Conservation (phyloP, 2,113 vertebrate species). For the Ageneiosus marmoratus region DNA sequence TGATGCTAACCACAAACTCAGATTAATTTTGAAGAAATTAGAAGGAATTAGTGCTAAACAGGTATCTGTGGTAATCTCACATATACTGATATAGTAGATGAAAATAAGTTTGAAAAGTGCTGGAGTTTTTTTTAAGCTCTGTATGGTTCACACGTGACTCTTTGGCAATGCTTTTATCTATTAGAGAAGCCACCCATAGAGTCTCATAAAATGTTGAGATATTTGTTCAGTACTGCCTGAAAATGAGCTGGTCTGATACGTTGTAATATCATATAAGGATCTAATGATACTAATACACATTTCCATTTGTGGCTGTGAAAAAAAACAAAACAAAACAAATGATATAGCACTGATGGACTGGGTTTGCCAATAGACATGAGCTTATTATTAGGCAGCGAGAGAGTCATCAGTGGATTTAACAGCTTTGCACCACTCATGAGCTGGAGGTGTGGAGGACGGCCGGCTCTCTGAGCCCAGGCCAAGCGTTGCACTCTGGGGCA, state of each 20-base stretch:
- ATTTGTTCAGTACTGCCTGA: conserved; percentile 27
- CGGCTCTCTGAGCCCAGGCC: conserved; percentile 49
- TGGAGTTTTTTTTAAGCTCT: background rate
- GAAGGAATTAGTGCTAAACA: background rate
- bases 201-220: conserved; percentile 6
- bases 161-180: background rate
- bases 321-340: conserved; percentile 3
- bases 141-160: background rate
- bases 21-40: background rate
- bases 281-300: conserved; percentile 36
- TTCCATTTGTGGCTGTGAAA: conserved; percentile 32
- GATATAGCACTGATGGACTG: conserved; percentile 40
- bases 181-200: conserved; percentile 14
- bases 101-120: background rate
- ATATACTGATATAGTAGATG: background rate
- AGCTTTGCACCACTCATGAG: conserved; percentile 71
- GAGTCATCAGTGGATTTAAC: conserved; percentile 77
- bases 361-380: conserved; percentile 71
- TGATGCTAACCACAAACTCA: background rate
- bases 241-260: conserved; percentile 35
- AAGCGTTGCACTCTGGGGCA: conserved; percentile 44
- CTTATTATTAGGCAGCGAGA: conserved; percentile 69
- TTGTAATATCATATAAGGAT: conserved; percentile 34
- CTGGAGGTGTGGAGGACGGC: conserved; percentile 49
- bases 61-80: background rate